phyloP scores from a whole-genome alignment of 2,113 vertebrate species.

The Mastomys natalensis region DNA sequence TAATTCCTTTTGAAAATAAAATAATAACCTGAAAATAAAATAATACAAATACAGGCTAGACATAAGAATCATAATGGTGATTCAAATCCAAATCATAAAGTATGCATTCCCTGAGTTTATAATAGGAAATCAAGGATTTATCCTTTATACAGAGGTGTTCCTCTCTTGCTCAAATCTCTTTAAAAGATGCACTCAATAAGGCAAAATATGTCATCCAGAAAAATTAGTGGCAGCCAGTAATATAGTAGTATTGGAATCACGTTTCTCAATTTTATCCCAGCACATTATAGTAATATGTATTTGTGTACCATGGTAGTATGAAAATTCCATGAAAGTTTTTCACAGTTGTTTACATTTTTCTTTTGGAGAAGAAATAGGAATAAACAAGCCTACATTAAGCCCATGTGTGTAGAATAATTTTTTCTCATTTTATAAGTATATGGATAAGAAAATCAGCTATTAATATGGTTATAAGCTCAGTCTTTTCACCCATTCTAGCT shows the following conservation, averaged over 20 bases:
- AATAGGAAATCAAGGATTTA: constrained; percentile 32
- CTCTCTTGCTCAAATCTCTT: neutral
- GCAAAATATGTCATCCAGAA: neutral
- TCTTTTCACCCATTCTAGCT: neutral
- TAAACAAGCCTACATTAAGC: neutral
- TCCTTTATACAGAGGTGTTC: neutral
- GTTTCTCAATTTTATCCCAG: neutral
- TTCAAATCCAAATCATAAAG: constrained; percentile 46
- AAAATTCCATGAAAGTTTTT: neutral
- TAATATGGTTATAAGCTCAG: constrained; percentile 24
- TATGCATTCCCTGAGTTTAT: constrained; percentile 16
- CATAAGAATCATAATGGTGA: constrained; percentile 11
- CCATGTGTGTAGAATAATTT: neutral
- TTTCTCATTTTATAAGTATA: constrained; percentile 28
- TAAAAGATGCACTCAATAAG: neutral
- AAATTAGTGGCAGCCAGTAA: neutral
- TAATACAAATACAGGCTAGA: constrained; percentile 9
- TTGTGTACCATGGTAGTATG: neutral
- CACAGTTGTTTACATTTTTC: neutral
- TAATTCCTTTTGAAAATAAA: constrained; percentile 59
- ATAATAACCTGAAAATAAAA: constrained; percentile 5
- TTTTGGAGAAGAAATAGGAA: neutral
- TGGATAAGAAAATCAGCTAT: neutral
- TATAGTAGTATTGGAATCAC: neutral
- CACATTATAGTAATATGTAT: constrained; percentile 11